A percentile compares a stretch with the other conserved stretches of the same genome.
These are phyloP conservation scores for Coelinius sp. DNA, from an alignment of 2,888 invertebrate genomes.

Conservation along the genomic window DNA sequence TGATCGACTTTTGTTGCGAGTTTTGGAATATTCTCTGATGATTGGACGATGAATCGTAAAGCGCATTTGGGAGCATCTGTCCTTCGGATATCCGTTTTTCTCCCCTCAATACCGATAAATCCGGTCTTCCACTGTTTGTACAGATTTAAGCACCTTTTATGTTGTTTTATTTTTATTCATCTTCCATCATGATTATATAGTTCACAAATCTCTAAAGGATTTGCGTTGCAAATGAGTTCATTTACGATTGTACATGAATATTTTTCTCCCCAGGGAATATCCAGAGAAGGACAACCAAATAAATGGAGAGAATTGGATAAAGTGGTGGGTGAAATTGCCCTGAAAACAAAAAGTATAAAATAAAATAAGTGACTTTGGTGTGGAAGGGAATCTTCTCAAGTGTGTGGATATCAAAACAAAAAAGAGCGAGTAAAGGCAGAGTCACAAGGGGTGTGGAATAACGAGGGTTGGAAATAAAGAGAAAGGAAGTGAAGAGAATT, in stretches of 20 bases:
- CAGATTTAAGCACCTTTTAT: background rate
- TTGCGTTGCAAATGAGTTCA: background rate
- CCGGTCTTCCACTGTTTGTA: background rate
- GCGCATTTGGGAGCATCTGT: background rate
- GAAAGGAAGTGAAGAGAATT: conserved; percentile 35
- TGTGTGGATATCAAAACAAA: conserved; percentile 4
- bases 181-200: background rate
- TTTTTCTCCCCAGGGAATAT: background rate
- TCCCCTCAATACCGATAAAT: background rate
- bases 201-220: background rate
- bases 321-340: background rate
- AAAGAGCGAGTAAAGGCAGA: background rate
- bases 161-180: background rate
- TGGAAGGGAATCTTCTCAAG: background rate
- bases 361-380: background rate
- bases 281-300: background rate
- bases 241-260: background rate
- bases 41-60: background rate
- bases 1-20: background rate
- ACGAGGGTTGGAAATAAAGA: conserved; percentile 22
- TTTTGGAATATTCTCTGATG: background rate
- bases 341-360: background rate
- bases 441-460: conserved; percentile 6
- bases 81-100: background rate
- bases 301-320: background rate